phyloP scores from a whole-genome alignment of 2,113 vertebrate species.

The Phodopus roborovskii region DNA sequence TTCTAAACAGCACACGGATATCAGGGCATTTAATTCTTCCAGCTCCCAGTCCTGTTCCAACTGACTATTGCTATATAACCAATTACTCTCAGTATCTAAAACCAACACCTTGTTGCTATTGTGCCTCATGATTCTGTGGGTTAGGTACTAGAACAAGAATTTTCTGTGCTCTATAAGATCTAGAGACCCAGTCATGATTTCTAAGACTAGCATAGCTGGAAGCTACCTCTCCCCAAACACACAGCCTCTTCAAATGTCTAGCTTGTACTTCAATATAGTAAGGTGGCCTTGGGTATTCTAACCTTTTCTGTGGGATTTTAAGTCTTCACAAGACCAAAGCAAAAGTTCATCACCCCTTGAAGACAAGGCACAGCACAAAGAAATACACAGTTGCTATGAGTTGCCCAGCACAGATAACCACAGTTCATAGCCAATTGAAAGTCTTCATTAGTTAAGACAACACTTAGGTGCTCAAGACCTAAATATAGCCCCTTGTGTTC shows the following conservation, averaged over 20 bases:
- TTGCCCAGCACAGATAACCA: background rate
- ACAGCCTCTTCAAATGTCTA: background rate
- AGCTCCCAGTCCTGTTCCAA: background rate
- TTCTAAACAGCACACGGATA: background rate
- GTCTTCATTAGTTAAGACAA: background rate
- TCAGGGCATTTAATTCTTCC: background rate
- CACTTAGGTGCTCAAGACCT: background rate
- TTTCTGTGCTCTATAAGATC: background rate
- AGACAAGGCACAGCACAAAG: background rate
- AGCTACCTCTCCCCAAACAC: background rate
- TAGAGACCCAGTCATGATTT: background rate
- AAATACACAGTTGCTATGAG: background rate
- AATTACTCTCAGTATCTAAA: background rate
- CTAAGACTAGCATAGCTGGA: background rate
- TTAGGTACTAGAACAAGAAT: background rate
- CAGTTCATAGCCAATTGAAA: background rate
- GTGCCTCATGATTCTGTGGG: background rate
- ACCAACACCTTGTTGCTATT: background rate
- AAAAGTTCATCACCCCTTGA: background rate
- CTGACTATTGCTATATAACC: background rate
- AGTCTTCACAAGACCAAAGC: background rate
- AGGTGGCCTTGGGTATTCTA: background rate
- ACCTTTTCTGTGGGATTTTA: background rate
- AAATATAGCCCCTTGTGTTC: background rate
- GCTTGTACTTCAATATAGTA: background rate